phyloP scores from a whole-genome alignment of 2,797 vertebrate genomes.

The Tamandua tetradactyla region DNA sequence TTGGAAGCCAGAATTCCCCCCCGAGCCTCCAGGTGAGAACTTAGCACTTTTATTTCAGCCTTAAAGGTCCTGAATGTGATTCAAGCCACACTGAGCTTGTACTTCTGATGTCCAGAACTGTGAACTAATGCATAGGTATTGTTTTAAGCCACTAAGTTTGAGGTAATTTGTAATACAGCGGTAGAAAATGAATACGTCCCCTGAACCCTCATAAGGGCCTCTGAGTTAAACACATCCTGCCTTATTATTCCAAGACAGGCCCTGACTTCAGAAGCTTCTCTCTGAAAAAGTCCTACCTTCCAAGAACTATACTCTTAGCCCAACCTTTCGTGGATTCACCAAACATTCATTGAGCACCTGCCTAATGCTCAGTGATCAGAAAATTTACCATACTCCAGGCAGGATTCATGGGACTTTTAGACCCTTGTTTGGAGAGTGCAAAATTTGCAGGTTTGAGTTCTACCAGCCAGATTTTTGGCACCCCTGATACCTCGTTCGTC shows the following conservation, averaged over 20 bases:
- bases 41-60: background rate
- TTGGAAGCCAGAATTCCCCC: background rate
- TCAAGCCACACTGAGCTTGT: background rate
- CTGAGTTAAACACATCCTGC: background rate
- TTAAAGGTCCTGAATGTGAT: background rate
- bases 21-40: background rate
- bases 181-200: background rate
- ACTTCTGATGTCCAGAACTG: background rate
- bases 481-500: background rate
- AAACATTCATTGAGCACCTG: background rate
- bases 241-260: background rate
- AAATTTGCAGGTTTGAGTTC: background rate
- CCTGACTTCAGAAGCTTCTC: background rate
- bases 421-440: background rate
- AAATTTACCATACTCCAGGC: background rate
- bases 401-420: background rate
- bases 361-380: background rate
- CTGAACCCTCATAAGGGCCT: background rate
- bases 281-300: background rate
- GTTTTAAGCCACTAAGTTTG: background rate
- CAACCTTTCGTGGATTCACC: background rate
- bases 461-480: background rate
- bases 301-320: background rate
- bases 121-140: background rate
- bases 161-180: background rate